Conservation (phyloP, 92 coral and sea anemone genomes). For the Muricea muricata region DNA sequence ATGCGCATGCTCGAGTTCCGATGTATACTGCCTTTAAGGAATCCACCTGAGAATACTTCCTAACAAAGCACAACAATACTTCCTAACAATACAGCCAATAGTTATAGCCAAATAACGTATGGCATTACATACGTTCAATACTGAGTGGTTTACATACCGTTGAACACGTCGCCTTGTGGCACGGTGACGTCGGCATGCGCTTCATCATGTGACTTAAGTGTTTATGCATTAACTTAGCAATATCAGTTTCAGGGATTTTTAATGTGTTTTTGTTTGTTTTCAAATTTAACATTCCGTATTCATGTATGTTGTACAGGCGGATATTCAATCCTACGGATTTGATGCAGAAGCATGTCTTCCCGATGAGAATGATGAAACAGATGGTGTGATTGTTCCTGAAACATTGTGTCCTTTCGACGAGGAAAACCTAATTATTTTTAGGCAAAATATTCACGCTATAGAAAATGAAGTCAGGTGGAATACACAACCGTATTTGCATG, state of each 20-base stretch:
- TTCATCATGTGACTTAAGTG: not conserved
- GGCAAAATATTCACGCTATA: constrained; percentile 35
- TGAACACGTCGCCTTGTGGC: too few relatives aligned
- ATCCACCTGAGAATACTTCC: too few relatives aligned
- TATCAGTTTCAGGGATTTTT: too few relatives aligned
- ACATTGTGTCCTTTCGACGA: constrained; percentile 35
- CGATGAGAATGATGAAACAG: constrained; percentile 21
- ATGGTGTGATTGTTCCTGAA: constrained; percentile 23
- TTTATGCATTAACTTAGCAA: not conserved
- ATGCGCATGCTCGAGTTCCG: too few relatives aligned
- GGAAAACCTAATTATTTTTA: constrained; percentile 22
- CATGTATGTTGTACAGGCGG: not conserved
- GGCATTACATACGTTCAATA: too few relatives aligned
- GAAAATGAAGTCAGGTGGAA: constrained; percentile 43
- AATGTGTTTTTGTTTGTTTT: not conserved
- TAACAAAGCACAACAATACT: too few relatives aligned
- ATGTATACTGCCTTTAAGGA: too few relatives aligned
- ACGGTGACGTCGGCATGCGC: not conserved
- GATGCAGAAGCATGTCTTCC: constrained; percentile 55
- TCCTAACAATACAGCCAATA: too few relatives aligned
- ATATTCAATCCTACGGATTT: constrained; percentile 29
- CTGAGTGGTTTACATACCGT: too few relatives aligned
- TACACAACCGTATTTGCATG: constrained; percentile 46
- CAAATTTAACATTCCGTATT: not conserved
- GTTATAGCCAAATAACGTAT: too few relatives aligned